Evolutionary conservation across 1,140 invertebrate genomes (phyloP).

Genomic region (Drosophila takahashii): DNA sequence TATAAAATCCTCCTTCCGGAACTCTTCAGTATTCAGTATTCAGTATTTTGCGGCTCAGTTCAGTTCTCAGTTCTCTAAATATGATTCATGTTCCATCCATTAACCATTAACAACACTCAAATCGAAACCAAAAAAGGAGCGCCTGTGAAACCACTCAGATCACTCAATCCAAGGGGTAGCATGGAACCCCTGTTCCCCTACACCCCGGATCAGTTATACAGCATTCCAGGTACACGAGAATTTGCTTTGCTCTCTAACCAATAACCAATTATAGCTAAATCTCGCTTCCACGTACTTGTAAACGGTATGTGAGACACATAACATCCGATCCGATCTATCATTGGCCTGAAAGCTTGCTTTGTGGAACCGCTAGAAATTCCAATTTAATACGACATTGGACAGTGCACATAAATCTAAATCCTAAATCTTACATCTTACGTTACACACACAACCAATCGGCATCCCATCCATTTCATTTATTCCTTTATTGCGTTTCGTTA

Average conservation of each 20-base stretch:
- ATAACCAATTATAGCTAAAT: conserved; percentile 13
- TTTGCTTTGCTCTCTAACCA: conserved; percentile 31
- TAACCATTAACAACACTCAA: conserved; percentile 27
- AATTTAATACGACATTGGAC: too few relatives aligned
- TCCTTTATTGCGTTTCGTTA: conserved; percentile 20
- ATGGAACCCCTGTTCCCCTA: conserved; percentile 86
- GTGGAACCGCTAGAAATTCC: conserved; percentile 5
- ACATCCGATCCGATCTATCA: conserved; percentile 3
- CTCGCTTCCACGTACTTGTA: not conserved
- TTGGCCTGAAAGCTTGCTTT: conserved; percentile 19
- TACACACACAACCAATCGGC: conserved; percentile 5
- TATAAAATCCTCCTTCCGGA: not conserved
- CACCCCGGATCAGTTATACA: conserved; percentile 86
- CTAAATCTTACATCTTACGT: too few relatives aligned
- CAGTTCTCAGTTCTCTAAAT: conserved; percentile 25
- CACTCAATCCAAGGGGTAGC: conserved; percentile 86
- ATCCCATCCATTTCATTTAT: conserved; percentile 16
- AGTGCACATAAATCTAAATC: not conserved
- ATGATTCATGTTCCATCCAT: conserved; percentile 52
- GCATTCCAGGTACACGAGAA: conserved; percentile 86
- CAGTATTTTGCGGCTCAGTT: conserved; percentile 6
- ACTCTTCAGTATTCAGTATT: conserved; percentile 1
- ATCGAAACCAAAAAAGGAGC: conserved; percentile 83
- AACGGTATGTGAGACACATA: conserved; percentile 9
- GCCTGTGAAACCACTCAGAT: conserved; percentile 88